Evolutionary conservation across 1,140 invertebrate genomes (phyloP), one percentile per base, ranked within the genome.

Genomic region (Macrobrachium nipponense): DNA sequence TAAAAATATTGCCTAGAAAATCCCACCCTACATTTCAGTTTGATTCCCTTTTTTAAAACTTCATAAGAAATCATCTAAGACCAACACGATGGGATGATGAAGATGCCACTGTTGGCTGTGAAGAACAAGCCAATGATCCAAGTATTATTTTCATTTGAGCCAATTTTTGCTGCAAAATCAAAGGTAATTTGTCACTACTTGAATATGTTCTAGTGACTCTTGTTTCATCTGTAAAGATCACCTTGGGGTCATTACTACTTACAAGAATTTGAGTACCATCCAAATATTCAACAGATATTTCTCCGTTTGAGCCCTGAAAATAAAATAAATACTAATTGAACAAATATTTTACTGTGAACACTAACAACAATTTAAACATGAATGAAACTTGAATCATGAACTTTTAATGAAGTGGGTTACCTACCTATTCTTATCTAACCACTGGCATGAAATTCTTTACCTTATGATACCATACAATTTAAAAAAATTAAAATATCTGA

Each of bases 201-300:
- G 72, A 76, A 43, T 66, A 83, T 7, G 72, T 66, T 18, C 72
- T 58, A 23, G 81, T n/a, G 12, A 27, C 60, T 61, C 72, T 73
- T 15, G 81, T 58, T 20, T 60, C 44, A 6, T 83, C 81, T 8
- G 81, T 77, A 43, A 83, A 83, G 10, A 83, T 23, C 60, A 83
- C 81, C 23, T 64, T 83, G 17, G 81, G 81, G 4, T 72, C 75
- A 20, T 83, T 83, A 23, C 81, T 83, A 73, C 82, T 83, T 51
- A 83, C 82, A 15, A 76, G 73, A 60, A 83, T 61, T 5, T 64
- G 82, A 27, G 72, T 77, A 20, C 82, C 82, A 83, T 83, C 82
- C 36, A 83, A 43, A 59, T 83, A 83, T 44, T 83, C 82, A 15
- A 83, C 82, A 15, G 62, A 83, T 12, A 83, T 61, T 36, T 66